A percentile compares a stretch with the other conserved stretches of the same genome.
These are phyloP conservation scores for Nothura maculosa DNA, from an alignment of 2,797 vertebrate species.

Conservation along the genomic window DNA sequence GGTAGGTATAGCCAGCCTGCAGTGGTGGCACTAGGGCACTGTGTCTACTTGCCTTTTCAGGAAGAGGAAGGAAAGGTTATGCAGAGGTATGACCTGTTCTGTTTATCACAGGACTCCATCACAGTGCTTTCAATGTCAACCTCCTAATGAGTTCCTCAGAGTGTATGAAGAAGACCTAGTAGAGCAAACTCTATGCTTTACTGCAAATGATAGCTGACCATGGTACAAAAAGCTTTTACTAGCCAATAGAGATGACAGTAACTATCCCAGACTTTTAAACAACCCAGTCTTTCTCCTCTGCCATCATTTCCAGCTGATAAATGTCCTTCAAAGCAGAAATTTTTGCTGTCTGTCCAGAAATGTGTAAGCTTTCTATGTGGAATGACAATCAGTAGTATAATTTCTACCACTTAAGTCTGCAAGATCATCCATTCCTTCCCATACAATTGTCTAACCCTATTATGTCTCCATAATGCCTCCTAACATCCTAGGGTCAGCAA, in stretches of 20 bases:
- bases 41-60: not conserved
- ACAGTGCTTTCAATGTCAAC: not conserved
- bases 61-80: not conserved
- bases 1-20: not conserved
- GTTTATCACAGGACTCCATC: not conserved
- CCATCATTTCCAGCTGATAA: not conserved
- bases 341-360: not conserved
- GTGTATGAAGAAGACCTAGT: not conserved
- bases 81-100: not conserved
- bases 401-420: slow-evolving; percentile 6
- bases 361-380: not conserved
- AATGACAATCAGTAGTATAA: not conserved
- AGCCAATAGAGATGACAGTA: not conserved
- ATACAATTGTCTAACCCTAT: slow-evolving; percentile 46
- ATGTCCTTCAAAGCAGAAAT: not conserved
- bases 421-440: slow-evolving; percentile 29
- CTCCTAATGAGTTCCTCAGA: not conserved
- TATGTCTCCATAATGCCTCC: not conserved
- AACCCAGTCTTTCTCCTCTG: not conserved
- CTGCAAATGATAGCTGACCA: not conserved
- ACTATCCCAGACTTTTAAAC: not conserved
- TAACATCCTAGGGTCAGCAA: not conserved
- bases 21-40: not conserved
- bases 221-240: not conserved
- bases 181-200: not conserved